A percentile compares a stretch with the other conserved stretches of the same genome.
phyloP scores from a whole-genome alignment of 1,140 invertebrate species.

The Apis dorsata region DNA sequence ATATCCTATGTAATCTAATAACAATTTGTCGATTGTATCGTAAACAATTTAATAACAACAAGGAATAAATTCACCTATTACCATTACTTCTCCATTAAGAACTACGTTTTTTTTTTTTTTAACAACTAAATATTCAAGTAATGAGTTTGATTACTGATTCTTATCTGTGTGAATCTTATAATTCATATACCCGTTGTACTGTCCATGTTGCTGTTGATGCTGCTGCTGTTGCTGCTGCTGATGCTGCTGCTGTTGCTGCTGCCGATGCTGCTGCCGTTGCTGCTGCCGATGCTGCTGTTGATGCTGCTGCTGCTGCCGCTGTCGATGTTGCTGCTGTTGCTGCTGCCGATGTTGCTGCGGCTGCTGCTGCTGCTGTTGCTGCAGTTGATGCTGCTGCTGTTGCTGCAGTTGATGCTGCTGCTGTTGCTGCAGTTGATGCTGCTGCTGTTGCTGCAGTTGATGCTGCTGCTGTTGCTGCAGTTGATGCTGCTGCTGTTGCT shows the following conservation, averaged over 20 bases:
- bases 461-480: slow-evolving; percentile 62
- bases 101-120: no score
- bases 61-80: no score
- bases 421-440: no score
- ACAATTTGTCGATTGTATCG: no score
- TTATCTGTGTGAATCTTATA: background rate
- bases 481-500: slow-evolving; percentile 26
- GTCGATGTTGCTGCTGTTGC: slow-evolving; percentile 30
- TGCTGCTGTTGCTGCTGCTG: slow-evolving; percentile 31
- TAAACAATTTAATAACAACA: no score
- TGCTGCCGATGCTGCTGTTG: slow-evolving; percentile 47
- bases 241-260: slow-evolving; percentile 61
- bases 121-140: no score
- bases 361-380: no score
- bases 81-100: no score
- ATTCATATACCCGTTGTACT: slow-evolving; percentile 15
- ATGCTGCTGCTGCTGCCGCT: slow-evolving; percentile 60
- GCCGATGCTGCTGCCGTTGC: slow-evolving; percentile 34
- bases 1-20: background rate
- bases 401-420: background rate
- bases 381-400: no score
- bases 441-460: no score
- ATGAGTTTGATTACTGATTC: no score
- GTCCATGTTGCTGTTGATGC: slow-evolving; percentile 38
- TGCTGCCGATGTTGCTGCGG: background rate